These are phyloP conservation scores for Parelbella ahira DNA, from an alignment of 2,888 invertebrate genomes.

Conservation along the genomic window DNA sequence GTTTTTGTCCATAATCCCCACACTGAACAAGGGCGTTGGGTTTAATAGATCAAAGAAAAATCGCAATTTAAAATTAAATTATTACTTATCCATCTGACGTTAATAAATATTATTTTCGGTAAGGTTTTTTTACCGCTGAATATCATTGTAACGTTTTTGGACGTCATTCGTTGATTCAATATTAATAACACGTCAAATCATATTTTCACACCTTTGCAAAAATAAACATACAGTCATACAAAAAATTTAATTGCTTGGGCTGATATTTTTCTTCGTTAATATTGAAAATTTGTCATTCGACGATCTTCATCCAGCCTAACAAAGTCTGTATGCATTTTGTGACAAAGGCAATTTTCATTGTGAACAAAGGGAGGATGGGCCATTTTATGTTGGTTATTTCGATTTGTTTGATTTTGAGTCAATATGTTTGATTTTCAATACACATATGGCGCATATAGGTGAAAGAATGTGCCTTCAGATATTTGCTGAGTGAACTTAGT, in stretches of 20 bases:
- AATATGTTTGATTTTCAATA: no score
- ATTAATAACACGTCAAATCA: background rate
- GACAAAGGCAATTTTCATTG: background rate
- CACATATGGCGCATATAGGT: no score
- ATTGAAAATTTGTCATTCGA: constrained; percentile 3
- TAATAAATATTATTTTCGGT: no score
- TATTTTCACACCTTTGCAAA: constrained; percentile 4
- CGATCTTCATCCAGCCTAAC: constrained; percentile 4
- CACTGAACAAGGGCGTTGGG: no score
- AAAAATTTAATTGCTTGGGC: constrained; percentile 3
- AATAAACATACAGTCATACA: constrained; percentile 6
- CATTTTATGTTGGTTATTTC: constrained; percentile 2
- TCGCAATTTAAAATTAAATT: no score
- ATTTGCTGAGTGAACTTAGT: constrained; percentile 1
- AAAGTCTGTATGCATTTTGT: background rate
- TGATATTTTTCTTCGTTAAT: constrained; percentile 2
- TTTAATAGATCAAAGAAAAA: no score
- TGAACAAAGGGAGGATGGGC: background rate
- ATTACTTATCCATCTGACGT: no score
- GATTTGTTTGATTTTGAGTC: background rate
- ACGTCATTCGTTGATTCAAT: constrained; percentile 4
- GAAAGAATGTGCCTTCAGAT: background rate
- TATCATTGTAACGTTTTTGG: no score
- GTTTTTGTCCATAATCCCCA: no score
- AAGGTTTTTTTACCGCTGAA: no score